Base-by-base conservation (phyloP, 2,113 vertebrate genomes). In the Pelmatolapia mariae region DNA sequence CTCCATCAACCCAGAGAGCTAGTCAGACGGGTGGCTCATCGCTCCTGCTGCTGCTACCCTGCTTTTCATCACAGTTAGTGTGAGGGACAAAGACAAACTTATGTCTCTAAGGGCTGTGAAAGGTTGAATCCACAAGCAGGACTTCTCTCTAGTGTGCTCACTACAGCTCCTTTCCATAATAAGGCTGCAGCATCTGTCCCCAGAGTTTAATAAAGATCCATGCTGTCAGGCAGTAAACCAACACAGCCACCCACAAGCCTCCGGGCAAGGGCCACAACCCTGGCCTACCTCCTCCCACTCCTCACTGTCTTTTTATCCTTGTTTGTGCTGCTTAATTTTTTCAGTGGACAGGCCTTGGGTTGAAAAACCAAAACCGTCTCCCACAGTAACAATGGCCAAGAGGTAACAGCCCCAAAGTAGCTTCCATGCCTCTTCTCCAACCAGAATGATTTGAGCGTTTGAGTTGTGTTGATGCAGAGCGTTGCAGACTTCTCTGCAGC, bases 141-240 rank as follows among this genome's bases (percentile, higher is more conserved):
- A 22, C 56, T 87, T 91, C 89, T 91, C 90, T 88, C 91, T 71
- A 24, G 89, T 81, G 83, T 36, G 80, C 87, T 87, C 47, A 2
- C 63, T 80, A 86, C 85, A 87, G 92, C 94, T 95, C 84, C 91
- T 95, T 94, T 93, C 93, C 94, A 94, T 95, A 96, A 96, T 92
- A 92, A 95, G 96, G 92, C 93, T 93, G 89, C 84, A 91, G 94
- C 87, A 94, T 94, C 93, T 93, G 92, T 96, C 96, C 95, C 96
- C 84, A 93, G 95, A 96, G 95, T 95, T 97, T 95, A 95, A 96
- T 97, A 96, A 96, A 97, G 93, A 94, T 90, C 93, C 86, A 80
- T 29, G 83, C 90, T 94, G 95, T 95, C 95, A 96, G 95, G 93
- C 96, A 93, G 95, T 96, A 95, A 96, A 96, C 90, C 93, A 95